phyloP scores from a whole-genome alignment of 35 echinoderm and acorn worm genomes.

The Stichopus chloronotus region DNA sequence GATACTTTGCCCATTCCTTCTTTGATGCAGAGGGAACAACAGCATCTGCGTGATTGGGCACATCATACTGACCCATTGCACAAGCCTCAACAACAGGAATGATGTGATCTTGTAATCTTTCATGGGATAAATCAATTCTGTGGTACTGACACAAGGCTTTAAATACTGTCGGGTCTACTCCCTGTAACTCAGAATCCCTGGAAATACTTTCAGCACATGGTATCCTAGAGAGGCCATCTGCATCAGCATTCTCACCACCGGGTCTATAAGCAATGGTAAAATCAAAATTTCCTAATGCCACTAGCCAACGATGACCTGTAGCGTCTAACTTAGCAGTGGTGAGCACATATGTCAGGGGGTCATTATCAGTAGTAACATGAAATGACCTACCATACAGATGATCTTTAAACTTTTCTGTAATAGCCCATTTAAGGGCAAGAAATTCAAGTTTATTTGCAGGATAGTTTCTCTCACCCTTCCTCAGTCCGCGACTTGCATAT shows the following conservation, averaged over 20 bases:
- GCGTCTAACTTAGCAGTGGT: slow-evolving; percentile 46
- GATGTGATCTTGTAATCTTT: neutral
- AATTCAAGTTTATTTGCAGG: slow-evolving; percentile 38
- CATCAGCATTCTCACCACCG: slow-evolving; percentile 32
- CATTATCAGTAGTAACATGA: slow-evolving; percentile 36
- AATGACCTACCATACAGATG: slow-evolving; percentile 19
- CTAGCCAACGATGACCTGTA: slow-evolving; percentile 46
- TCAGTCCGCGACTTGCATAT: slow-evolving; percentile 21
- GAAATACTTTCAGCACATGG: neutral
- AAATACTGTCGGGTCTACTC: neutral
- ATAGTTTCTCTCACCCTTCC: slow-evolving; percentile 37
- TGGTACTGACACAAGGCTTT: slow-evolving; percentile 5
- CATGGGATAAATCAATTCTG: neutral
- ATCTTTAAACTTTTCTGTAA: slow-evolving; percentile 29
- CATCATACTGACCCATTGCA: neutral
- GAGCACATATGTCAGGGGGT: slow-evolving; percentile 30
- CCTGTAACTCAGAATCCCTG: neutral
- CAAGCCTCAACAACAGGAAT: neutral
- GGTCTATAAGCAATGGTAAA: slow-evolving; percentile 31
- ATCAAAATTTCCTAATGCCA: slow-evolving; percentile 2
- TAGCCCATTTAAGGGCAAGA: slow-evolving; percentile 47
- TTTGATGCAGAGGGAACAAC: slow-evolving; percentile 8
- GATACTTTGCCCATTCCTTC: slow-evolving; percentile 34
- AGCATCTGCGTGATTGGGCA: neutral
- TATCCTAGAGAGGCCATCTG: slow-evolving; percentile 42